A percentile compares a stretch with the other conserved stretches of the same genome.
These are phyloP conservation scores for Gavialis gangeticus DNA, from an alignment of 2,113 vertebrate species.

Conservation along the genomic window DNA sequence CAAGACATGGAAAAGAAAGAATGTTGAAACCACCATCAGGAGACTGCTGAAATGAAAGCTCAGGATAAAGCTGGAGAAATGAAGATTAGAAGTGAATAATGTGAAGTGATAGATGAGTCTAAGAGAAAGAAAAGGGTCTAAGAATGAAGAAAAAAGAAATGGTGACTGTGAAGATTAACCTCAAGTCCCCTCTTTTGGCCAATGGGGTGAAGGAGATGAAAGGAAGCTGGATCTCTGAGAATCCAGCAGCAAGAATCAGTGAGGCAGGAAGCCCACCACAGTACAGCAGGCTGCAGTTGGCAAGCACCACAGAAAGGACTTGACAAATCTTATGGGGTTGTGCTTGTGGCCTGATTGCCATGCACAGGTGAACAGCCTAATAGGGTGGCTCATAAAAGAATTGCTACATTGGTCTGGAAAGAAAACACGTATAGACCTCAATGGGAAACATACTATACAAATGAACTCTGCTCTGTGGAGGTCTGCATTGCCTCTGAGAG, in stretches of 20 bases:
- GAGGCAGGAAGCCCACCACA: neutral
- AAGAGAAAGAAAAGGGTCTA: neutral
- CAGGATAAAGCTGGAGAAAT: neutral
- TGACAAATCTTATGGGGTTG: neutral
- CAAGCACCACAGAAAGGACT: neutral
- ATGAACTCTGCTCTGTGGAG: too few relatives aligned
- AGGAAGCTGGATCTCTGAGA: too few relatives aligned
- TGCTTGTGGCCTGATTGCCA: neutral
- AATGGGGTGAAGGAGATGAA: too few relatives aligned
- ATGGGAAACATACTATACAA: too few relatives aligned
- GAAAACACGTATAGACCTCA: too few relatives aligned
- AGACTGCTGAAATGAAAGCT: neutral
- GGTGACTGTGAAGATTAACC: neutral
- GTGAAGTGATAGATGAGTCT: neutral
- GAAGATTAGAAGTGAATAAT: neutral
- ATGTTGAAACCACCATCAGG: neutral
- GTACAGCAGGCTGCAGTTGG: neutral
- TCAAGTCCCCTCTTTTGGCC: neutral
- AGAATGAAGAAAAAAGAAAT: neutral
- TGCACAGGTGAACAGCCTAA: too few relatives aligned
- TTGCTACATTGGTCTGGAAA: neutral
- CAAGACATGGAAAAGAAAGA: neutral
- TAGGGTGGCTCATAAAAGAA: neutral
- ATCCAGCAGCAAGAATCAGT: rapidly evolving
- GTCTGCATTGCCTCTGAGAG: too few relatives aligned